Evolutionary conservation across 2,888 invertebrate genomes (phyloP), one percentile per base, ranked within the genome.

Genomic region (Dorcus hopei): DNA sequence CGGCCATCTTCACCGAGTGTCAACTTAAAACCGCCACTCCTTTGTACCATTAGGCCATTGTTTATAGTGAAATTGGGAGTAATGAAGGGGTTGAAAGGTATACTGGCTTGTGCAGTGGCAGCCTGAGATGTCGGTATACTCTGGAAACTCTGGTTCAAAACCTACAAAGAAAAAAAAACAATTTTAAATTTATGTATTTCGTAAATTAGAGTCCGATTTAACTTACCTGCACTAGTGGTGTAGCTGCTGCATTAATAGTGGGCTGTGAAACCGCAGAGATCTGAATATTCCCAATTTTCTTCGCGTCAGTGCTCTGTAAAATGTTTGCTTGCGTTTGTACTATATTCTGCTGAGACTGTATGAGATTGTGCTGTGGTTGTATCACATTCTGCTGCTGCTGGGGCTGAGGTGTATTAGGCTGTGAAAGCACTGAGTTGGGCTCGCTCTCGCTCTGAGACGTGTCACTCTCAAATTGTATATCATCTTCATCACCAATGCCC

Each of bases 1-100:
- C 86, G 79, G 7, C 88, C 88, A 66, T 88, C 87, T 72, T 89
- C 88, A 1, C 86, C 85, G 49, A 88, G 80, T 0, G 88, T 85
- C 55, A 89, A 75, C 59, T 86, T 83, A 57, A 88, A 79, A 54
- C 86, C 86, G 1, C 87, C 87, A 68, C 84, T 84, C 6, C 86
- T 74, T 66, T 85, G 86, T 52, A 77, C 72, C 72, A 78, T 77
- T 54, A 78, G 68, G 41, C 77, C 77, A 56, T 78, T 77, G 54
- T 78, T 78, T 26, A 78, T 76, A 14, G 77, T 77, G 54, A 77
- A 77, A 64, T 78, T 78, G 3, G 77, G 78, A 8, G 73, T 48
- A 23, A 77, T 72, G 51, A 77, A 76, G 0, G 75, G 74, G 59
- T 72, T 76, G 64, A 76, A 76, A 0, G 76, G 75, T 48, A 75